phyloP scores from a whole-genome alignment of 2,113 vertebrate species.

The Coracopsis vasa region DNA sequence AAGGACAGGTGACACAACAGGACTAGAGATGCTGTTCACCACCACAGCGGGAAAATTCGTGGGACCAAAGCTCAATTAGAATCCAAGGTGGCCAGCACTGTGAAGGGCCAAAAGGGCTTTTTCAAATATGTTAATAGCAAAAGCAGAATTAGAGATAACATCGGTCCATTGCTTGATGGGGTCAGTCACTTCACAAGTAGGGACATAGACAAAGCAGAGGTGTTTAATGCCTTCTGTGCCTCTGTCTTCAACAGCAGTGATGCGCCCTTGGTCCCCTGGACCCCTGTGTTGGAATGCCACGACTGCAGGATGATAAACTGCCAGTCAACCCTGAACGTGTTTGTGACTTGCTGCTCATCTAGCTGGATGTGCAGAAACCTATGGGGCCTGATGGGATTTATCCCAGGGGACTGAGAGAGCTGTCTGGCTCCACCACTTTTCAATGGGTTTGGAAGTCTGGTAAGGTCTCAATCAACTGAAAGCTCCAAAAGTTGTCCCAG shows the following conservation, averaged over 20 bases:
- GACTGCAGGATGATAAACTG: neutral
- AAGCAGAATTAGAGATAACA: neutral
- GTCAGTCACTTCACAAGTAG: neutral
- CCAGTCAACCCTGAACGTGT: neutral
- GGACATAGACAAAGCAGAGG: neutral
- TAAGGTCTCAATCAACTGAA: neutral
- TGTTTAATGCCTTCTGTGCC: neutral
- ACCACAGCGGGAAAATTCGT: neutral
- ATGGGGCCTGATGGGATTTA: neutral
- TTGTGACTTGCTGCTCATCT: neutral
- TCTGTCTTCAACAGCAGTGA: accelerated
- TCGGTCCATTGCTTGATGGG: neutral
- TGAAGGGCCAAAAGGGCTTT: neutral
- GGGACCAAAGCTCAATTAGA: accelerated
- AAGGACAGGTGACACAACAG: neutral
- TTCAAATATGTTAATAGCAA: neutral
- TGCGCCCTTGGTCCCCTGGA: neutral
- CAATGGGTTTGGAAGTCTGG: neutral
- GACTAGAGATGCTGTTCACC: neutral
- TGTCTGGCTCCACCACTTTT: neutral
- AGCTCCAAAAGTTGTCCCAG: too few relatives aligned
- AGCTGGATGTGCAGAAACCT: neutral
- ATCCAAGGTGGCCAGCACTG: neutral
- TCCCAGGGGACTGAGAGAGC: neutral
- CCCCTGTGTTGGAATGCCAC: neutral